These are phyloP conservation scores for Phasianus colchicus DNA, from an alignment of 2,113 vertebrate genomes.

Conservation along the genomic window DNA sequence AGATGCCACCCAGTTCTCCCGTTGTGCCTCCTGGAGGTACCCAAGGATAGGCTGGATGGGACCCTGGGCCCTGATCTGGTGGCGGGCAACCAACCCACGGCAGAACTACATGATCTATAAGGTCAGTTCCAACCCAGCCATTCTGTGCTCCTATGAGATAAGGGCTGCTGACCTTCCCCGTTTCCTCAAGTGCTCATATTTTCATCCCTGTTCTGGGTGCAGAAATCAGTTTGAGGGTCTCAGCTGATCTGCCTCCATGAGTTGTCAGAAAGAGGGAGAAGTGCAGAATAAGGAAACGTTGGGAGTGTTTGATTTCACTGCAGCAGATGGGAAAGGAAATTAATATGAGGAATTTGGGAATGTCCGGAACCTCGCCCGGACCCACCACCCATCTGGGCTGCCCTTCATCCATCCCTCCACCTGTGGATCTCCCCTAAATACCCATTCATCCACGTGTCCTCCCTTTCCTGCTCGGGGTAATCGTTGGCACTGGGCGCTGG, in stretches of 20 bases:
- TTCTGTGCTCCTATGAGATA: background rate
- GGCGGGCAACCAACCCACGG: no score
- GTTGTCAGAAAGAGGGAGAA: constrained; percentile 24
- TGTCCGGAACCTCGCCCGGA: constrained; percentile 39
- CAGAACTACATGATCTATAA: no score
- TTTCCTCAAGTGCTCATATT: background rate
- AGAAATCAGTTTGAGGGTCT: background rate
- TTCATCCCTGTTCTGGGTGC: background rate
- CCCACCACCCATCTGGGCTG: constrained; percentile 43
- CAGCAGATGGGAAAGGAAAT: constrained; percentile 55
- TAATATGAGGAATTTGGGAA: constrained; percentile 38
- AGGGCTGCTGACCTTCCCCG: background rate
- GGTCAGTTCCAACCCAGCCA: no score
- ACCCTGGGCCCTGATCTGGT: no score
- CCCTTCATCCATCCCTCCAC: constrained; percentile 2
- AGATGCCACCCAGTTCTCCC: background rate
- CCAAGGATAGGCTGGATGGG: no score
- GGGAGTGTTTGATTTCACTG: constrained; percentile 41
- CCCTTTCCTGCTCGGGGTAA: constrained; percentile 54
- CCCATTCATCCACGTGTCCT: background rate
- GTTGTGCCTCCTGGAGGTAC: no score
- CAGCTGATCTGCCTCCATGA: background rate
- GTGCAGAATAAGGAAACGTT: background rate
- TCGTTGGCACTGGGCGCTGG: constrained; percentile 45
- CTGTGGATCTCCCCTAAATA: background rate